A percentile compares a stretch with the other conserved stretches of the same genome.
Conservation (phyloP, 2,113 vertebrate species). For the Patagioenas fasciata region DNA sequence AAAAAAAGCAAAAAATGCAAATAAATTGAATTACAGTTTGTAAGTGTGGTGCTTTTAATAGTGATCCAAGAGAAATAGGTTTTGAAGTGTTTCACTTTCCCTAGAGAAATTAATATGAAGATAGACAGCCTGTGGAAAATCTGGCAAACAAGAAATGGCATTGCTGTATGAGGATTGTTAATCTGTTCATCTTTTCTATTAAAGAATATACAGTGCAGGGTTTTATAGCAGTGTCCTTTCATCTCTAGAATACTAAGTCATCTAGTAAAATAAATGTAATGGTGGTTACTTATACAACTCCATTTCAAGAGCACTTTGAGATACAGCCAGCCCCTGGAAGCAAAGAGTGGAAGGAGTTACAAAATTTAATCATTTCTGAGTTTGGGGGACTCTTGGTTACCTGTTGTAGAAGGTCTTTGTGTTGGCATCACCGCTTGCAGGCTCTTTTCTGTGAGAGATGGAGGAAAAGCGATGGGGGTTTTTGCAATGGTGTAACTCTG, state of each 20-base stretch:
- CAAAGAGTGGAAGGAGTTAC: neutral
- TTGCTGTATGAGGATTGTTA: neutral
- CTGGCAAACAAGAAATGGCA: neutral
- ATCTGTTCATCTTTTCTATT: neutral
- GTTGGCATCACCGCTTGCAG: neutral
- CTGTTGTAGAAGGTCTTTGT: neutral
- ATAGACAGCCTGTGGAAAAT: neutral
- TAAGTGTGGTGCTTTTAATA: neutral
- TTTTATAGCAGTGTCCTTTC: neutral
- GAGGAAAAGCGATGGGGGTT: neutral
- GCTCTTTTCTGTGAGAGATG: neutral
- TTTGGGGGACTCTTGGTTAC: neutral
- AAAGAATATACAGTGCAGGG: neutral
- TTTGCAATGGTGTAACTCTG: neutral
- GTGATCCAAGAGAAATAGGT: neutral
- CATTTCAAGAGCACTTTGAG: neutral
- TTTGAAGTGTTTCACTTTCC: conserved; percentile 1
- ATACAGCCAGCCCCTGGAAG: neutral
- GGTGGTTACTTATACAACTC: neutral
- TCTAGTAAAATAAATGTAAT: neutral
- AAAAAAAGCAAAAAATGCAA: neutral
- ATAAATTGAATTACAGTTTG: neutral
- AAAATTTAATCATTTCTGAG: neutral
- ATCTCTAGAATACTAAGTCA: neutral
- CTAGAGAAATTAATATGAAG: neutral